Conservation (phyloP, 1,140 invertebrate genomes). For the Halyomorpha halys region DNA sequence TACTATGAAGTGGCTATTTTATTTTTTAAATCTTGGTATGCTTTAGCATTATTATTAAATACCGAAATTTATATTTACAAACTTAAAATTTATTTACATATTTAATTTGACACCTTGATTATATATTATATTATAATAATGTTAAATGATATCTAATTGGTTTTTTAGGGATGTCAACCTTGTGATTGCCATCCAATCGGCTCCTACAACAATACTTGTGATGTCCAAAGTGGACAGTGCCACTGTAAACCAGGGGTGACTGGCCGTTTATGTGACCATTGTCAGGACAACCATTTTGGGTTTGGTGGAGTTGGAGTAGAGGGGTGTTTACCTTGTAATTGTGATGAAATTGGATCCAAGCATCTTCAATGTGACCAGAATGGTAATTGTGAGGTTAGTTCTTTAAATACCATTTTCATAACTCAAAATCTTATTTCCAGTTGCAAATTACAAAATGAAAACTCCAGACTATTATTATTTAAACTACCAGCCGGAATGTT, state of each 20-base stretch:
- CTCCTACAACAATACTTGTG: constrained; percentile 71
- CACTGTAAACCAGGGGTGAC: constrained; percentile 75
- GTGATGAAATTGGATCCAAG: constrained; percentile 76
- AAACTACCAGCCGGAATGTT: no score
- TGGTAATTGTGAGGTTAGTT: constrained; percentile 69
- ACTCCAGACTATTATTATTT: no score
- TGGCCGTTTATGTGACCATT: constrained; percentile 73
- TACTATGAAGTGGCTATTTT: no score
- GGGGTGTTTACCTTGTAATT: constrained; percentile 77
- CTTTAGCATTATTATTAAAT: no score
- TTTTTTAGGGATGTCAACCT: constrained; percentile 58
- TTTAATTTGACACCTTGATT: no score
- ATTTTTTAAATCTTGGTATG: no score
- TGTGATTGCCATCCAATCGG: constrained; percentile 82
- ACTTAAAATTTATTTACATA: no score
- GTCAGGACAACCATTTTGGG: constrained; percentile 75
- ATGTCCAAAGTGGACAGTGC: constrained; percentile 72
- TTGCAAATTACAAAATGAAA: no score
- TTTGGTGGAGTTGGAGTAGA: constrained; percentile 79
- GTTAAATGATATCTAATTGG: neutral
- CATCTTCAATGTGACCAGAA: constrained; percentile 68
- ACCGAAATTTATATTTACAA: no score
- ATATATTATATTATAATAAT: no score
- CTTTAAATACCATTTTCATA: neutral
- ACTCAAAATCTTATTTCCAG: no score